Conservation (phyloP, 1,140 invertebrate genomes). For the Pseudomyrmex pallidus region DNA sequence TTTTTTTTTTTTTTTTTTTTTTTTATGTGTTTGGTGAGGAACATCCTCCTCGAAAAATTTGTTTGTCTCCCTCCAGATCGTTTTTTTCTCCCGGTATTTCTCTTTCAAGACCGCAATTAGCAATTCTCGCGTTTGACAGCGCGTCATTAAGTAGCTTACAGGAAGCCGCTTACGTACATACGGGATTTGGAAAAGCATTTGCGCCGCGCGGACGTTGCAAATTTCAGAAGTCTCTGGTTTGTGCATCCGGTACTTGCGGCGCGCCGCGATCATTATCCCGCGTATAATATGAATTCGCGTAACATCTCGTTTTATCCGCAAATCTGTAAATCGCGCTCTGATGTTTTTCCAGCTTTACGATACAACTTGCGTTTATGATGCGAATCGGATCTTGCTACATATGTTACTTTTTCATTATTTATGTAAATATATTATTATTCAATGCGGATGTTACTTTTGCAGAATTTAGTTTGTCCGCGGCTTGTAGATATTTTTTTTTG, state of each 20-base stretch:
- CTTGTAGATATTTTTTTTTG: too few species aligned
- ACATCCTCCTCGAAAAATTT: background rate
- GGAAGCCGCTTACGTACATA: conserved; percentile 35
- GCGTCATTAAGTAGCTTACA: conserved; percentile 43
- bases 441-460: background rate
- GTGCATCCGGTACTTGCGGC: conserved; percentile 18
- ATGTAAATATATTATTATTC: background rate
- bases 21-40: too few species aligned
- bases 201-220: background rate
- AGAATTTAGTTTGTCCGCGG: background rate
- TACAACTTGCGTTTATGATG: background rate
- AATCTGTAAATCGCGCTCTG: background rate
- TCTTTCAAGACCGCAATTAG: conserved; percentile 4
- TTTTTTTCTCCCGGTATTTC: background rate
- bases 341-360: background rate
- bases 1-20: too few species aligned
- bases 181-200: conserved; percentile 26
- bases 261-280: conserved; percentile 18
- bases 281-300: conserved; percentile 21
- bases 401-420: too few species aligned
- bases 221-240: conserved; percentile 16
- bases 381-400: background rate
- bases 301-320: background rate
- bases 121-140: conserved; percentile 35
- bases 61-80: background rate